A percentile compares a stretch with the other conserved stretches of the same genome.
These are phyloP conservation scores for Cirrhinus molitorella DNA, from an alignment of 2,797 vertebrate genomes.

Conservation along the genomic window DNA sequence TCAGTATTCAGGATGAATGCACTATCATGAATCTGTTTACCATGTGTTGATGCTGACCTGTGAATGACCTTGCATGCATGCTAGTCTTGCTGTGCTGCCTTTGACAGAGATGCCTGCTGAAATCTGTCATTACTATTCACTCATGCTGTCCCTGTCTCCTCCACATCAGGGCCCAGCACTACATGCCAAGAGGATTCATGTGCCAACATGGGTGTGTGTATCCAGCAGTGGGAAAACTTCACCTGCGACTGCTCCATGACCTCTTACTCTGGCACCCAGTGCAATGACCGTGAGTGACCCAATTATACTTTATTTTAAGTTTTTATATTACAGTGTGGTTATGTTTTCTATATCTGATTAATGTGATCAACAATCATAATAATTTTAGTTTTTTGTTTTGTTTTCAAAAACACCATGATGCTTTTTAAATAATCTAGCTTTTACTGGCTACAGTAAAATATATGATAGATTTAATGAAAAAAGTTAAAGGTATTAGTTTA, in stretches of 20 bases:
- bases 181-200: conserved; percentile 98
- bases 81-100: conserved; percentile 23
- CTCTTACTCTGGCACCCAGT: conserved; percentile 92
- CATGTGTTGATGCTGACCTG: not conserved
- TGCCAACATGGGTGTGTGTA: conserved; percentile 94
- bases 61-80: conserved; percentile 38
- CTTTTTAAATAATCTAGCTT: too few relatives aligned
- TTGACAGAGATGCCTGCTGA: not conserved
- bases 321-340: too few relatives aligned
- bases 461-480: not conserved
- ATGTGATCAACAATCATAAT: too few relatives aligned
- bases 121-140: not conserved
- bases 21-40: not conserved
- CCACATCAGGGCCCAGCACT: conserved; percentile 87
- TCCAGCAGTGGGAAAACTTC: conserved; percentile 98
- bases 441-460: not conserved
- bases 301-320: not conserved
- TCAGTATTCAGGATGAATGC: conserved; percentile 7
- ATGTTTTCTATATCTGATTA: too few relatives aligned
- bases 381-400: too few relatives aligned
- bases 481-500: not conserved
- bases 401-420: too few relatives aligned
- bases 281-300: conserved; percentile 94
- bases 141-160: not conserved
- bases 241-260: conserved; percentile 98